Conservation (phyloP, 2,797 vertebrate species). For the Notolepis coatsorum region DNA sequence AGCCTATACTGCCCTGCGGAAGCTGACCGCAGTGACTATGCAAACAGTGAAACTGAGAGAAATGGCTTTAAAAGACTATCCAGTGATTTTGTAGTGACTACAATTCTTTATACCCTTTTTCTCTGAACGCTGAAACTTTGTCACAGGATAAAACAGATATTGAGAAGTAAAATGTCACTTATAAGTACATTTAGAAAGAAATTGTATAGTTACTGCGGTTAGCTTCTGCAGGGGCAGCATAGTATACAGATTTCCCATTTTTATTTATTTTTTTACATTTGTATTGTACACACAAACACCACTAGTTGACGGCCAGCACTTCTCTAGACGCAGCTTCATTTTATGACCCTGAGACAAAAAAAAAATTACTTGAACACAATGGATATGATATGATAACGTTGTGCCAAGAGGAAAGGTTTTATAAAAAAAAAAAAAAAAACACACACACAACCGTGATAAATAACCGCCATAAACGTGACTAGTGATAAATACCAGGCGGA, state of each 20-base stretch:
- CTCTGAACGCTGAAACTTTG: too few relatives aligned
- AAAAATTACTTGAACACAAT: constrained; percentile 32
- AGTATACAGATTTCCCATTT: not conserved
- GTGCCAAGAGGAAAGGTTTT: constrained; percentile 22
- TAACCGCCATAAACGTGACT: constrained; percentile 25
- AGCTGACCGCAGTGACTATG: too few relatives aligned
- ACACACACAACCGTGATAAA: constrained; percentile 37
- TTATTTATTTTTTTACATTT: not conserved
- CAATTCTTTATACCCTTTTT: too few relatives aligned
- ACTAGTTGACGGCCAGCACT: constrained; percentile 14
- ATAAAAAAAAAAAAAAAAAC: too few relatives aligned
- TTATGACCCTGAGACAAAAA: constrained; percentile 69
- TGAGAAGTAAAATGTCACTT: too few relatives aligned
- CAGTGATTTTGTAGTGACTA: not conserved
- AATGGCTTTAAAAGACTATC: too few relatives aligned
- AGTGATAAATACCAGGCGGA: constrained; percentile 35
- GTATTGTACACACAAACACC: not conserved
- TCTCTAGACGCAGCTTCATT: constrained; percentile 28
- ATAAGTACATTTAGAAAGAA: too few relatives aligned
- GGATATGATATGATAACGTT: constrained; percentile 35
- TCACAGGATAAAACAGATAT: too few relatives aligned
- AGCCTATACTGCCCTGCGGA: too few relatives aligned
- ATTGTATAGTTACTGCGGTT: not conserved
- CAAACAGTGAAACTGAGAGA: too few relatives aligned
- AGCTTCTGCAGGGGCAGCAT: too few relatives aligned